These are phyloP conservation scores for Microcebus tavaratra DNA, from an alignment of 2,113 vertebrate species.

Conservation along the genomic window DNA sequence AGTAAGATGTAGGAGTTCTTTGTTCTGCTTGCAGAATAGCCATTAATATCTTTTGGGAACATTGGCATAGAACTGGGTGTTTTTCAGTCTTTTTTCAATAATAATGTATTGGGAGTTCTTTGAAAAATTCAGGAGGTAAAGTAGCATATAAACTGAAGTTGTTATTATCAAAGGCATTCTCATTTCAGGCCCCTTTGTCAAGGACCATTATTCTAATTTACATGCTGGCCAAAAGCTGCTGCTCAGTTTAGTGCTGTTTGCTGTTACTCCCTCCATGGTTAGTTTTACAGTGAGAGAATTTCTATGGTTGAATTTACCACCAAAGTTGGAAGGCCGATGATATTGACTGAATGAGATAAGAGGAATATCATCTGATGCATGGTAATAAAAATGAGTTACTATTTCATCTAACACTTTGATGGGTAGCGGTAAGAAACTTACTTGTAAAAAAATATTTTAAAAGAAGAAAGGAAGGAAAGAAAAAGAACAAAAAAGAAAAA, in stretches of 20 bases:
- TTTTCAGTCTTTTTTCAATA: conserved; percentile 9
- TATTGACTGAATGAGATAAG: not conserved
- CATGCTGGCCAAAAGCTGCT: not conserved
- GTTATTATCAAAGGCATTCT: conserved; percentile 29
- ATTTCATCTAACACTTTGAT: too few species aligned
- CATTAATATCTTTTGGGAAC: not conserved
- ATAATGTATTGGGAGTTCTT: not conserved
- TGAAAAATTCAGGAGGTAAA: conserved; percentile 20
- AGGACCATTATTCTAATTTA: conserved; percentile 7
- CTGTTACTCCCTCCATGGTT: not conserved
- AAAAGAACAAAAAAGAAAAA: too few species aligned
- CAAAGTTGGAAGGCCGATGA: conserved; percentile 51
- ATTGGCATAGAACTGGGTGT: not conserved
- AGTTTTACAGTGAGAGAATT: conserved; percentile 19
- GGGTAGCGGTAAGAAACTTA: too few species aligned
- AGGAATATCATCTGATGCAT: conserved; percentile 29
- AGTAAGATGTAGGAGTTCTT: not conserved
- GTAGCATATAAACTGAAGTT: conserved; percentile 44
- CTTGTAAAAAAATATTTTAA: too few species aligned
- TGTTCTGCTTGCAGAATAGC: not conserved
- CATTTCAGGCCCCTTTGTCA: conserved; percentile 24
- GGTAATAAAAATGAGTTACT: too few species aligned
- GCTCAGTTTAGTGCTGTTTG: not conserved
- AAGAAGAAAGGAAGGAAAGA: too few species aligned
- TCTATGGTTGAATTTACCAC: not conserved